Conservation (phyloP, 2,797 vertebrate genomes). For the Gymnothorax reevesii region DNA sequence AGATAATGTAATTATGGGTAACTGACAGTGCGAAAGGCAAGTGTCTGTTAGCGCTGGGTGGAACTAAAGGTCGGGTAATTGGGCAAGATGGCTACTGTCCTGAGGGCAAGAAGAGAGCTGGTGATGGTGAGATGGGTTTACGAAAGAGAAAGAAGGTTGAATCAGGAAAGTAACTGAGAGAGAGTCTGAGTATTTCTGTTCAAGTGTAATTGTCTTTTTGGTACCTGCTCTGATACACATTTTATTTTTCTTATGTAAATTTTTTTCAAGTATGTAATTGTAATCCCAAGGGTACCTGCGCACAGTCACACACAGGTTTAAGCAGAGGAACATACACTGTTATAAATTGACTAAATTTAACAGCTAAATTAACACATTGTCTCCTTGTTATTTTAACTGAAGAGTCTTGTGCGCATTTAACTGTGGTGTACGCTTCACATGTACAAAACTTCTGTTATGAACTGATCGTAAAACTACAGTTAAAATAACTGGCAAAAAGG, state of each 20-base stretch:
- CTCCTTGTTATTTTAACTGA: no score
- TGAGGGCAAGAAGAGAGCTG: not conserved
- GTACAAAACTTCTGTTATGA: no score
- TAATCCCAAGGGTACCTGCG: conserved; percentile 2
- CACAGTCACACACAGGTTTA: conserved; percentile 27
- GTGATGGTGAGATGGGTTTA: not conserved
- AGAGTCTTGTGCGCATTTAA: no score
- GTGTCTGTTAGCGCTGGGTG: not conserved
- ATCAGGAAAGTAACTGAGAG: not conserved
- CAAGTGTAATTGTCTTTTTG: conserved; percentile 1
- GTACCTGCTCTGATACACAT: not conserved
- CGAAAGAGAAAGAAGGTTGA: not conserved
- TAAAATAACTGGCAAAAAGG: no score
- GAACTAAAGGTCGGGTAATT: not conserved
- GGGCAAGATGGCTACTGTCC: not conserved
- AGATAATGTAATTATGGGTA: conserved; percentile 44
- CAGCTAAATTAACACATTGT: no score
- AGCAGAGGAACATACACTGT: not conserved
- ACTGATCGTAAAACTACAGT: no score
- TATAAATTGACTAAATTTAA: no score
- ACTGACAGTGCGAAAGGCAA: not conserved
- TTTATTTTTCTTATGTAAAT: not conserved
- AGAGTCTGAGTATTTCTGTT: not conserved
- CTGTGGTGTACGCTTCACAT: no score
- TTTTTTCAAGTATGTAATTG: not conserved